A percentile compares a stretch with the other conserved stretches of the same genome.
Evolutionary conservation across 2,797 vertebrate genomes (phyloP).

Genomic region (Enteromius thamalakanensis): DNA sequence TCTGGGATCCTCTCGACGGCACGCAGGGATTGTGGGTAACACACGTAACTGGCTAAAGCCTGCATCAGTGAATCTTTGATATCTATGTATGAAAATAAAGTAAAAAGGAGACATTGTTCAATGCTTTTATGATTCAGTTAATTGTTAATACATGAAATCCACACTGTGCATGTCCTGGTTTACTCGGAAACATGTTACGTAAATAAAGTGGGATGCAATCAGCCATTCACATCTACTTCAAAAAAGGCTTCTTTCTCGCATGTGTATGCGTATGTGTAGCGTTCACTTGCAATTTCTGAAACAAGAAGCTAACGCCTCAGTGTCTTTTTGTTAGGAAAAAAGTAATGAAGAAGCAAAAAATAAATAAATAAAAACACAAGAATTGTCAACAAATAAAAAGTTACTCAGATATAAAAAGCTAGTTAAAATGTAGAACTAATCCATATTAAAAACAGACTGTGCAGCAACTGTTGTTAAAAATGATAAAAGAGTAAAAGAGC

Average conservation of each 20-base stretch:
- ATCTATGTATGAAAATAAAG: constrained; percentile 73
- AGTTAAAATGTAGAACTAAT: neutral
- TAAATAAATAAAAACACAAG: too few relatives aligned
- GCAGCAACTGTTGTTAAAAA: neutral
- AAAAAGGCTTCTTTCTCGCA: neutral
- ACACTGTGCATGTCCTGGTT: neutral
- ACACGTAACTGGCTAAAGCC: constrained; percentile 95
- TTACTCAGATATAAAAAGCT: neutral
- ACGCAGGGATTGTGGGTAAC: constrained; percentile 94
- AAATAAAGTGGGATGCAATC: neutral
- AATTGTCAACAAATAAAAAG: neutral
- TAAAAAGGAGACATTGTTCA: neutral
- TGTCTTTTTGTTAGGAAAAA: neutral
- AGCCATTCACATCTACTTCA: neutral
- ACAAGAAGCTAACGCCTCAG: neutral
- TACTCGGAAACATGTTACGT: neutral
- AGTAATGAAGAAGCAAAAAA: too few relatives aligned
- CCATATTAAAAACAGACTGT: neutral
- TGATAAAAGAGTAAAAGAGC: neutral
- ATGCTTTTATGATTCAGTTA: neutral
- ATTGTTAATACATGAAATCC: neutral
- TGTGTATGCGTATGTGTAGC: neutral
- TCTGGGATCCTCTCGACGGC: constrained; percentile 94
- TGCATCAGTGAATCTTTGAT: constrained; percentile 99
- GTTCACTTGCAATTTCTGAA: neutral